Conservation (phyloP, 1,140 invertebrate species). For the Linepithema humile region DNA sequence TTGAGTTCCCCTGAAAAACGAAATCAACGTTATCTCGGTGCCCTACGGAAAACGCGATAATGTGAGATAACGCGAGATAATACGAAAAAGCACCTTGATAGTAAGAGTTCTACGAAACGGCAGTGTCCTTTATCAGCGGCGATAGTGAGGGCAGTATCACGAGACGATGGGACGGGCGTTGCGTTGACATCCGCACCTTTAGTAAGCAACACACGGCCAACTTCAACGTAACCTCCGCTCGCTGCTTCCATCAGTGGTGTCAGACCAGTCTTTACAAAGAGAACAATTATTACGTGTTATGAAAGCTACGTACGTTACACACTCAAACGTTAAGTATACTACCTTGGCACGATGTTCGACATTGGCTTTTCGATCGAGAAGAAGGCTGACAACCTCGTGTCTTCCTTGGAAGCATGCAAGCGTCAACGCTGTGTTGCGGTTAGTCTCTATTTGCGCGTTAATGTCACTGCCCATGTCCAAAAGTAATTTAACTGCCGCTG, state of each 20-base stretch:
- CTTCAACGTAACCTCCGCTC: constrained; percentile 99
- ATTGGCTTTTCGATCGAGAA: constrained; percentile 98
- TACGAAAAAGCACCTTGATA: constrained; percentile 80
- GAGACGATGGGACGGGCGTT: constrained; percentile 97
- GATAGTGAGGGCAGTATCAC: constrained; percentile 99
- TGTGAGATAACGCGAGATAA: background rate
- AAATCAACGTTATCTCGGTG: background rate
- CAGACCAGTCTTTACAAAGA: constrained; percentile 91
- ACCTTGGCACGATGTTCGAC: constrained; percentile 99
- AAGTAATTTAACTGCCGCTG: constrained; percentile 93
- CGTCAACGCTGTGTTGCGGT: constrained; percentile 99
- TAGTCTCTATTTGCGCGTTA: constrained; percentile 99
- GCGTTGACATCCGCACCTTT: constrained; percentile 99
- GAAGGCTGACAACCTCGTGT: constrained; percentile 98
- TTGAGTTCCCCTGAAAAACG: constrained; percentile 88
- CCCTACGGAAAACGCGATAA: background rate
- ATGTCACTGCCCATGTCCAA: constrained; percentile 99
- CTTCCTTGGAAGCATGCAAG: constrained; percentile 99
- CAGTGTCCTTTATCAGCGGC: constrained; percentile 99
- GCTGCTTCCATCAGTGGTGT: constrained; percentile 99
- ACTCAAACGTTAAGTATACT: constrained; percentile 51
- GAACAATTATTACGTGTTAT: constrained; percentile 1
- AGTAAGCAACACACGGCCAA: constrained; percentile 97
- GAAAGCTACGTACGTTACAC: background rate
- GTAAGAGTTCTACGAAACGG: constrained; percentile 96